phyloP scores from a whole-genome alignment of 2,797 vertebrate genomes.

The Amphiprion clarkii region DNA sequence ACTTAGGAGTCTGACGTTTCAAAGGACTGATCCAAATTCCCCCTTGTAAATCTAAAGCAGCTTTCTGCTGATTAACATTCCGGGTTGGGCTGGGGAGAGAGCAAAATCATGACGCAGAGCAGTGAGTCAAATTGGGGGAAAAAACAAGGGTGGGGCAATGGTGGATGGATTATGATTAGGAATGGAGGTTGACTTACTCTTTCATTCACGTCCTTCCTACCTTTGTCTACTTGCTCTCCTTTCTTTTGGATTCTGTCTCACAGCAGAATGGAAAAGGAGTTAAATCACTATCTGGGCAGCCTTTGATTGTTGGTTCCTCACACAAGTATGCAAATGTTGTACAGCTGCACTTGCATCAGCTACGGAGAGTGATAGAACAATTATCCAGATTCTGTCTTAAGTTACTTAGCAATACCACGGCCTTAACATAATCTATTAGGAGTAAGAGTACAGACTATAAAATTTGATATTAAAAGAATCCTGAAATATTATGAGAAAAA shows the following conservation, averaged over 20 bases:
- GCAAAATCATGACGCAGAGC: slow-evolving; percentile 60
- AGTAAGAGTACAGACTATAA: not conserved
- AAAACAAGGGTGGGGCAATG: slow-evolving; percentile 23
- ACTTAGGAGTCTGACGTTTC: slow-evolving; percentile 67
- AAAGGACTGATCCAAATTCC: slow-evolving; percentile 74
- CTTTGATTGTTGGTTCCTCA: slow-evolving; percentile 13
- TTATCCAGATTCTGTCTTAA: not conserved
- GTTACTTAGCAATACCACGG: not conserved
- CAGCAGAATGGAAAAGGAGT: slow-evolving; percentile 68
- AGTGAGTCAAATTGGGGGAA: slow-evolving; percentile 59
- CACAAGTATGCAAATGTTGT: slow-evolving; percentile 18
- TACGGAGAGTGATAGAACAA: not conserved
- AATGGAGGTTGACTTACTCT: slow-evolving; percentile 41
- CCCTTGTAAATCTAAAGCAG: slow-evolving; percentile 79
- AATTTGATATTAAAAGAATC: not conserved
- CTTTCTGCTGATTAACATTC: slow-evolving; percentile 82
- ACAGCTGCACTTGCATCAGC: slow-evolving; percentile 38
- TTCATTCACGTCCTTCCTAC: slow-evolving; percentile 32
- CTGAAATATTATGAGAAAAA: too few species aligned
- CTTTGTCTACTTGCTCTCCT: slow-evolving; percentile 1
- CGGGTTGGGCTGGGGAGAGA: slow-evolving; percentile 49
- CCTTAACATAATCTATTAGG: not conserved
- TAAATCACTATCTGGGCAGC: slow-evolving; percentile 71
- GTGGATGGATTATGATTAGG: slow-evolving; percentile 50
- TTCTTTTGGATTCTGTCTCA: slow-evolving; percentile 40